Evolutionary conservation across 2,888 invertebrate genomes (phyloP).

Genomic region (Crossocerus cetratus): DNA sequence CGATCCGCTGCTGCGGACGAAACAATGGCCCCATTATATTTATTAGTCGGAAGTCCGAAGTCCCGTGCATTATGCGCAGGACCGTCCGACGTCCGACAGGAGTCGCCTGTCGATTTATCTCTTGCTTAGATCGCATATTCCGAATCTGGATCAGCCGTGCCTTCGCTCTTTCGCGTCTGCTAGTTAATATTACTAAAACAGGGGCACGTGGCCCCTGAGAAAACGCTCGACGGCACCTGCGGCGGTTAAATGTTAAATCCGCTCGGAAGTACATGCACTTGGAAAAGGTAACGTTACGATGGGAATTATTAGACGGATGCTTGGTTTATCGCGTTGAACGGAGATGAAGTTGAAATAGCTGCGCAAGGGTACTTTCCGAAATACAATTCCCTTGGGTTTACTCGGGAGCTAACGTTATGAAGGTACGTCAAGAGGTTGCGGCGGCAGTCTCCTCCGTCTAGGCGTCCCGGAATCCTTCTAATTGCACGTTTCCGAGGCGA

Average conservation of each 20-base stretch:
- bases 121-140: slow-evolving; percentile 27
- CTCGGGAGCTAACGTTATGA: neutral
- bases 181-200: too few species aligned
- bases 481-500: neutral
- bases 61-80: slow-evolving; percentile 58
- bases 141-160: neutral
- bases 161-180: neutral
- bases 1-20: slow-evolving; percentile 53
- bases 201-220: too few species aligned
- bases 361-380: too few species aligned
- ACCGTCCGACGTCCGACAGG: slow-evolving; percentile 51
- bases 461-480: slow-evolving; percentile 7
- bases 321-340: too few species aligned
- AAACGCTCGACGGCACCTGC: too few species aligned
- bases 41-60: slow-evolving; percentile 65
- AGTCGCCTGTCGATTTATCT: slow-evolving; percentile 41
- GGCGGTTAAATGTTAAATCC: too few species aligned
- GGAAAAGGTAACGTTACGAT: too few species aligned
- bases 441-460: neutral
- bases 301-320: too few species aligned
- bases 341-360: too few species aligned
- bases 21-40: slow-evolving; percentile 70
- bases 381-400: too few species aligned
- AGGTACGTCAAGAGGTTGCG: neutral
- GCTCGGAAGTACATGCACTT: neutral